These are phyloP conservation scores for Zaprionus gabonicus DNA, from an alignment of 1,140 invertebrate genomes.

Conservation along the genomic window DNA sequence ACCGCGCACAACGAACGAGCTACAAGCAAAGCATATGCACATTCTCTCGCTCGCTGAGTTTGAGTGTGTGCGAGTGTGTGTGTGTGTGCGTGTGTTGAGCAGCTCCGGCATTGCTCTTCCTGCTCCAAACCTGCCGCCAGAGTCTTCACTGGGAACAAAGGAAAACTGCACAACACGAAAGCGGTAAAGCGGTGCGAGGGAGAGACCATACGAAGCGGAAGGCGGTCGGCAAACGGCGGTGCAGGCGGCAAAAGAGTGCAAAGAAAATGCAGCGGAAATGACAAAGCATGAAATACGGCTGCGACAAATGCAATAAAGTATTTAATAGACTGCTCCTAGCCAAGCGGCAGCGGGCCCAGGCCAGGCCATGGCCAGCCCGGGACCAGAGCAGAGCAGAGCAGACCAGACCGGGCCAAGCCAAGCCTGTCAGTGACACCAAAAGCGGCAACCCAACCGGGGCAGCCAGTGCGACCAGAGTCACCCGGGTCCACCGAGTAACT, in stretches of 20 bases:
- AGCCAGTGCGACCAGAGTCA: constrained; percentile 27
- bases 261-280: constrained; percentile 82
- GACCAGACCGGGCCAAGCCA: constrained; percentile 33
- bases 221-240: background rate
- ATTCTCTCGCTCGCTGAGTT: constrained; percentile 13
- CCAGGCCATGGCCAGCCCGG: constrained; percentile 22
- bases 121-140: background rate
- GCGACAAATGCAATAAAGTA: constrained; percentile 84
- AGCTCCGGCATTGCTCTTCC: background rate
- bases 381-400: constrained; percentile 14
- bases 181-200: background rate
- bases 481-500: constrained; percentile 6
- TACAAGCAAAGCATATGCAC: constrained; percentile 46
- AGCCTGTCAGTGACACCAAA: constrained; percentile 75
- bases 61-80: background rate
- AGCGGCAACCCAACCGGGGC: constrained; percentile 43
- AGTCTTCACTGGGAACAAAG: constrained; percentile 51
- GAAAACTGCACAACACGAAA: constrained; percentile 52
- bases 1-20: constrained; percentile 60
- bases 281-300: constrained; percentile 83
- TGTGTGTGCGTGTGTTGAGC: background rate
- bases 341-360: constrained; percentile 21
- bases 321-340: constrained; percentile 82
- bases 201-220: too few species aligned
- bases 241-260: constrained; percentile 52